Evolutionary conservation across 35 echinoderm and acorn worm genomes (phyloP).

Genomic region (Chiridota heheva): DNA sequence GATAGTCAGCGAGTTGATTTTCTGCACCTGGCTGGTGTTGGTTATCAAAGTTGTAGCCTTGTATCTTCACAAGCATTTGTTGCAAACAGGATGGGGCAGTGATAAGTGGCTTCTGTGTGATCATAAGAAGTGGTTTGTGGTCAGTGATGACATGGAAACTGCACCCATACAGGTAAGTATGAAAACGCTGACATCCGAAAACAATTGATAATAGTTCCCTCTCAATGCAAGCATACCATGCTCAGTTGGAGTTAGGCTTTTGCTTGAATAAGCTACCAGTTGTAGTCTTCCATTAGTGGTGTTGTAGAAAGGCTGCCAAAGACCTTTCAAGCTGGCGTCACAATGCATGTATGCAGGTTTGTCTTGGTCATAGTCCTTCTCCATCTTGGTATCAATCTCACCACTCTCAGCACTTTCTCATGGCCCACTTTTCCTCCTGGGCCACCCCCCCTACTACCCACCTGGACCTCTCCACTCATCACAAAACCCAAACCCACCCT

Average conservation of each 20-base stretch:
- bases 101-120: slow-evolving; percentile 10
- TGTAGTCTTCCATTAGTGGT: background rate
- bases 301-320: slow-evolving; percentile 29
- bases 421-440: too few relatives aligned
- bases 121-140: slow-evolving; percentile 24
- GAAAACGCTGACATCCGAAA: slow-evolving; percentile 33
- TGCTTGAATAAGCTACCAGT: slow-evolving; percentile 38
- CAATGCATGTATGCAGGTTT: slow-evolving; percentile 26
- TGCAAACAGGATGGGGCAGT: slow-evolving; percentile 23
- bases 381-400: too few relatives aligned
- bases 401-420: too few relatives aligned
- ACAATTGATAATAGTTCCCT: slow-evolving; percentile 38
- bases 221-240: slow-evolving; percentile 28
- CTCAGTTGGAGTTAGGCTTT: slow-evolving; percentile 5
- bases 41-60: slow-evolving; percentile 33
- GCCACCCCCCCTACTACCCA: too few relatives aligned
- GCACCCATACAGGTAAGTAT: slow-evolving; percentile 48
- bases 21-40: slow-evolving; percentile 2
- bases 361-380: too few relatives aligned
- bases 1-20: slow-evolving; percentile 16
- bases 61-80: slow-evolving; percentile 31
- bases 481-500: too few relatives aligned
- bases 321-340: slow-evolving; percentile 28
- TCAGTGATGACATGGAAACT: slow-evolving; percentile 27
- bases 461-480: too few relatives aligned